These are phyloP conservation scores for Tauraco erythrolophus DNA, from an alignment of 2,113 vertebrate species.

Conservation along the genomic window DNA sequence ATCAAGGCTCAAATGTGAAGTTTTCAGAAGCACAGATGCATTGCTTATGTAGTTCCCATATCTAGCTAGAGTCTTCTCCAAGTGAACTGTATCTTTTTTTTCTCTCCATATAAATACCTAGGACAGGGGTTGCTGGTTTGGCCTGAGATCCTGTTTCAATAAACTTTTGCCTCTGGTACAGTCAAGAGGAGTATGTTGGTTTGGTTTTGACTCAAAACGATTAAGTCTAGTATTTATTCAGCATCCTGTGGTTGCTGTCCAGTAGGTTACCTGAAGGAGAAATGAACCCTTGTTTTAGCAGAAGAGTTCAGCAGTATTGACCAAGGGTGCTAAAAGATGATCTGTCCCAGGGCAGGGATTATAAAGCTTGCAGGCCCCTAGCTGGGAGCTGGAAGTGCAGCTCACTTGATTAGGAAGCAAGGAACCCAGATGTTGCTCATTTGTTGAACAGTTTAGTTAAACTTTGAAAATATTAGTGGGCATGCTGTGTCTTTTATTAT, in stretches of 20 bases:
- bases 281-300: not conserved
- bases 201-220: not conserved
- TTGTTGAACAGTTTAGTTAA: not conserved
- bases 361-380: not conserved
- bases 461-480: not conserved
- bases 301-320: not conserved
- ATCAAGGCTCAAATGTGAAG: not conserved
- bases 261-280: not conserved
- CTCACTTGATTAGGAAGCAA: not conserved
- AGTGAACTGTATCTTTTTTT: not conserved
- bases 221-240: not conserved
- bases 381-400: not conserved
- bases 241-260: not conserved
- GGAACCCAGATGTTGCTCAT: not conserved
- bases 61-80: not conserved
- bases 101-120: not conserved
- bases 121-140: not conserved
- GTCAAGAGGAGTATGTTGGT: not conserved
- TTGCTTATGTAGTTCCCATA: fast-evolving
- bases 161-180: not conserved
- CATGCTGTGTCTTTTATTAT: not conserved
- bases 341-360: not conserved
- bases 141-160: not conserved
- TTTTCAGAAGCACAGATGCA: not conserved
- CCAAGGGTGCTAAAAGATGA: not conserved